Evolutionary conservation across 2,888 invertebrate genomes (phyloP), one percentile per base, ranked within the genome.

Genomic region (Orthosia incerta): DNA sequence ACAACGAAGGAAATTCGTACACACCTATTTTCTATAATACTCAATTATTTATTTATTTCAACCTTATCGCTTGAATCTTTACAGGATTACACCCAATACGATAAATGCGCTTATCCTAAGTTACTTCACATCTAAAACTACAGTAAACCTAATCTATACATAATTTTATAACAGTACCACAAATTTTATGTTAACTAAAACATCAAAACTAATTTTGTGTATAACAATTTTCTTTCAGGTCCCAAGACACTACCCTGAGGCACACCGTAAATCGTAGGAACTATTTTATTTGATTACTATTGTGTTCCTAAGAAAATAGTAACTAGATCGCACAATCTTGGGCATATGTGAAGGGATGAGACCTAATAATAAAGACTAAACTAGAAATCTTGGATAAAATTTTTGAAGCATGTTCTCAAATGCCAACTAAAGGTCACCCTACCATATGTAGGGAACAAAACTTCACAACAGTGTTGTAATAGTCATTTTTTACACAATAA

Each of bases 401-500:
- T 16, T 0, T 15, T 3, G 16, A 15, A 9, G 12, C 18, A 57
- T n/a, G 48, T 20, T 56, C 9, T 76, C 61, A 59, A 84, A 76
- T 16, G 51, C 77, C 18, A 31, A 62, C 15, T 39, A 13, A 55
- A 57, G 53, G 50, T 70, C 50, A 53, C 51, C 13, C 46, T 64
- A 61, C 46, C 23, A 12, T 48, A n/a, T 60, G n/a, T 46, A 39
- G 26, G 2, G 13, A 67, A 53, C 13, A n/a, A 46, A 53, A 57
- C 63, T 67, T 62, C n/a, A 53, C 45, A 45, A 51, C 11, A 51
- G 18, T 51, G 64, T 63, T 59, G 45, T 39, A 45, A 70, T 57
- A 57, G 50, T 81, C 16, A 56, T 84, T 68, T 80, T 67, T 65
- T 62, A 61, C 39, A 76, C 63, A 76, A 80, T 61, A 55, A 64